phyloP scores from a whole-genome alignment of 1,140 invertebrate species.

The Tachypleus tridentatus region DNA sequence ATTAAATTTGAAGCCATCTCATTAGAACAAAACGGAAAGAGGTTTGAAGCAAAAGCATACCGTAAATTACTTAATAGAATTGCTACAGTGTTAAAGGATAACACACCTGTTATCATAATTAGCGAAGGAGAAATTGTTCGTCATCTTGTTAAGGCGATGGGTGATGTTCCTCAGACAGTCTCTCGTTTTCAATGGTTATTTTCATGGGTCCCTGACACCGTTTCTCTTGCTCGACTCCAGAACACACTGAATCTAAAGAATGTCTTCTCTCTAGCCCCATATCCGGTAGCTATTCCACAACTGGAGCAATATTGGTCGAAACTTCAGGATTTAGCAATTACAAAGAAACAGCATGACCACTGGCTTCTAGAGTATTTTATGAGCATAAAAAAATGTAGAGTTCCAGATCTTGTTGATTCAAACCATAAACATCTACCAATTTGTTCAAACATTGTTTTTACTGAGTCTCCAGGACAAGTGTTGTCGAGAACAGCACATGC shows the following conservation, averaged over 20 bases:
- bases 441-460: constrained; percentile 30
- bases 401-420: constrained; percentile 10
- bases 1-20: not conserved
- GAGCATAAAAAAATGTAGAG: constrained; percentile 20
- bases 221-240: not conserved
- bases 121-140: constrained; percentile 12
- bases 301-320: constrained; percentile 19
- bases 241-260: constrained; percentile 3
- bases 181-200: constrained; percentile 20
- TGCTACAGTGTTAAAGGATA: no score
- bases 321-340: constrained; percentile 6
- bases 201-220: constrained; percentile 13
- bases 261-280: constrained; percentile 15
- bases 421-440: constrained; percentile 21
- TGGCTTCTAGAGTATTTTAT: constrained; percentile 11
- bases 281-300: constrained; percentile 5
- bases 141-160: constrained; percentile 4
- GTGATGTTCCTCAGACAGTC: constrained; percentile 5
- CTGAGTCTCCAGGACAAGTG: constrained; percentile 25
- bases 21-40: no score
- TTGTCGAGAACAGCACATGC: constrained; percentile 22
- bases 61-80: no score
- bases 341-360: constrained; percentile 1
- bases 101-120: no score
- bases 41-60: no score